Evolutionary conservation across 2,888 invertebrate species (phyloP), one percentile per base, ranked within the genome.

Genomic region (Odontocolon sp.): DNA sequence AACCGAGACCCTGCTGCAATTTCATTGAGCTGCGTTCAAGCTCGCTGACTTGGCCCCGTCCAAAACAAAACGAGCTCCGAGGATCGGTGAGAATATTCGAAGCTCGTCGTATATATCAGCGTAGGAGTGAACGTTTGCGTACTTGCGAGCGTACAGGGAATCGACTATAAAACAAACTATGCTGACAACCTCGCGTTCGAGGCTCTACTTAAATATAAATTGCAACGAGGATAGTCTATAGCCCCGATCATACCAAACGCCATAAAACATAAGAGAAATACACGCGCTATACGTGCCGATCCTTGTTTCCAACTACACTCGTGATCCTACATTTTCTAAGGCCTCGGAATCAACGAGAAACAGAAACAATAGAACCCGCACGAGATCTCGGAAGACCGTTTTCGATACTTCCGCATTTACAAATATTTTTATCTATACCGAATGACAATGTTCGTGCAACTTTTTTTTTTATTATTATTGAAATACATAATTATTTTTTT

Each of bases 21-120:
- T 81, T 77, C 81, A 80, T 75, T 70, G 75, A 70, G 69, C 64
- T n/a, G n/a, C 75, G 52, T 69, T 57, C 42, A 36, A 42, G 36
- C 21, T 16, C 33, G 33, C 54, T 26, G 38, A 16, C 16, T 61
- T 18, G 38, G 9, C 21, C 23, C 3, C 9, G 14, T 18, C 64
- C 4, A 16, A 40, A 23, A 14, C 14, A 11, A 33, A 45, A 61
- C 26, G 11, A 56, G 26, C n/a, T n/a, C n/a, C 11, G 36, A 50
- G 26, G 57, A 38, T 57, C 23, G 45, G 23, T 47, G 26, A 57
- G 18, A 23, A 50, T 36, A 56, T 33, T 40, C 56, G 56, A 45
- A 26, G 31, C 36, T 33, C 57, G 14, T 28, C 36, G 56, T 8
- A 9, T 11, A 33, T 38, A 2, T 3, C 9, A 11, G 11, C 23